These are phyloP conservation scores for Gambusia affinis DNA, from an alignment of 2,113 vertebrate species.

Conservation along the genomic window DNA sequence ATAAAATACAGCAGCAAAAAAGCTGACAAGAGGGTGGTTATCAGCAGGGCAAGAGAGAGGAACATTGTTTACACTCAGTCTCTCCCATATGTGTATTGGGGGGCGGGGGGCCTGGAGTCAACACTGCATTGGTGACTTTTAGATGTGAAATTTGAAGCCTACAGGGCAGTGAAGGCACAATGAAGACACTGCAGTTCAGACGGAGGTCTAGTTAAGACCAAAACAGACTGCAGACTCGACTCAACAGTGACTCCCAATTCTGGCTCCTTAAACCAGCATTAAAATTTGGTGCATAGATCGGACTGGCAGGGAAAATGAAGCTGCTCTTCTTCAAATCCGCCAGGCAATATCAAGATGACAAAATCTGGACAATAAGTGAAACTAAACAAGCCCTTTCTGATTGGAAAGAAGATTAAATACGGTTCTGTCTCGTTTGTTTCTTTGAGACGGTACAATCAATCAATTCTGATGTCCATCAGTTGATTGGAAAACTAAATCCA, in stretches of 20 bases:
- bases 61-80: constrained; percentile 46
- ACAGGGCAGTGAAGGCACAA: constrained; percentile 27
- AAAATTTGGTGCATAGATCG: too few relatives aligned
- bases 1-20: constrained; percentile 40
- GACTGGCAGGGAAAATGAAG: neutral
- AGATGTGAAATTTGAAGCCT: constrained; percentile 14
- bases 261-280: neutral
- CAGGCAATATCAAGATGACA: neutral
- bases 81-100: neutral
- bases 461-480: neutral
- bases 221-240: neutral
- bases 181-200: neutral
- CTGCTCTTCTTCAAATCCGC: neutral
- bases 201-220: neutral
- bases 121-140: constrained; percentile 2
- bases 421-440: neutral
- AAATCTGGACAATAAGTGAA: neutral
- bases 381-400: neutral
- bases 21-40: constrained; percentile 41
- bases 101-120: neutral
- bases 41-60: constrained; percentile 21
- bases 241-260: neutral
- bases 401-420: neutral
- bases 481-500: neutral
- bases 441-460: neutral